Percentiles rank a stretch among this genome's conserved stretches.
Conservation (phyloP, 2,797 vertebrate species). For the Crocodylus rhombifer region DNA sequence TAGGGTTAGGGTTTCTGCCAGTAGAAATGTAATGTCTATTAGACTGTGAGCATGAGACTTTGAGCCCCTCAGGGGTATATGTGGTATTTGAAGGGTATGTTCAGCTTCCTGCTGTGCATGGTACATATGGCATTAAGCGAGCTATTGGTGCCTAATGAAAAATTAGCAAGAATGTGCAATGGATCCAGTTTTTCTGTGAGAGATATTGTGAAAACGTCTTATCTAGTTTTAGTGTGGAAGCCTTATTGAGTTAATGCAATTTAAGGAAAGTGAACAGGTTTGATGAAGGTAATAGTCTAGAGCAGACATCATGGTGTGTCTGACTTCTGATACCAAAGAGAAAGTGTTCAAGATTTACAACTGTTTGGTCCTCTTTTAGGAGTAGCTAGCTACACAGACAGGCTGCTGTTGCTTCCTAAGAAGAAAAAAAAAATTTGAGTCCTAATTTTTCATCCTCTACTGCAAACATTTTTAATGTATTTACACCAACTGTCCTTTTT, state of each 20-base stretch:
- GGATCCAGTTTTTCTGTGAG: slow-evolving; percentile 37
- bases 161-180: slow-evolving; percentile 20
- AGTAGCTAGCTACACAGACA: slow-evolving; percentile 13
- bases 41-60: background rate
- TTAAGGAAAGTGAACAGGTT: slow-evolving; percentile 53
- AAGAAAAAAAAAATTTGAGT: background rate
- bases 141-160: background rate
- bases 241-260: background rate
- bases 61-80: slow-evolving; percentile 24
- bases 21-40: no score
- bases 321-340: slow-evolving; percentile 18
- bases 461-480: slow-evolving; percentile 31
- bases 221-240: slow-evolving; percentile 21
- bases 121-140: background rate
- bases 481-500: background rate
- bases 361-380: background rate
- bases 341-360: slow-evolving; percentile 37
- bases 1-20: no score
- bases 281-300: slow-evolving; percentile 1
- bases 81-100: background rate
- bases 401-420: slow-evolving; percentile 13
- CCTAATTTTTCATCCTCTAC: slow-evolving; percentile 18
- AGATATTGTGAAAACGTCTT: slow-evolving; percentile 7
- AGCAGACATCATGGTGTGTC: slow-evolving; percentile 19
- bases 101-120: no score